Conservation (phyloP, 2,888 invertebrate genomes). For the Palloptera scutellata region DNA sequence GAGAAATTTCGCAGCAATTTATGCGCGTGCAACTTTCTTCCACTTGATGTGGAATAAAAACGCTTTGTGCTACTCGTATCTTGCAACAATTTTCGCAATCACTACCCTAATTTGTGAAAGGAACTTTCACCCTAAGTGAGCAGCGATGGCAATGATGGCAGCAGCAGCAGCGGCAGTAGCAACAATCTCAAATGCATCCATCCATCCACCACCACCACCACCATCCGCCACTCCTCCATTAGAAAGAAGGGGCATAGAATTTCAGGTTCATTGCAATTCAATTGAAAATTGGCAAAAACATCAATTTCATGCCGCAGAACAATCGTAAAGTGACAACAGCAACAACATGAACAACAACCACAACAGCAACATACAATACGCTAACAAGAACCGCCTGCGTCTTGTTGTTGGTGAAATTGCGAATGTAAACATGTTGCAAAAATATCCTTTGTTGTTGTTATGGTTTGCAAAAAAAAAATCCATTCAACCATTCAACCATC, state of each 20-base stretch:
- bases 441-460: slow-evolving; percentile 33
- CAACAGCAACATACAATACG: slow-evolving; percentile 17
- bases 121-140: slow-evolving; percentile 51
- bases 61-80: slow-evolving; percentile 22
- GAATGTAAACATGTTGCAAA: slow-evolving; percentile 56
- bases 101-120: slow-evolving; percentile 52
- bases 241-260: slow-evolving; percentile 24
- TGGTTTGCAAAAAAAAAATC: slow-evolving; percentile 15
- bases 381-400: neutral
- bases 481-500: slow-evolving; percentile 12
- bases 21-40: neutral
- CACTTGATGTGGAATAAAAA: neutral
- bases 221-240: neutral
- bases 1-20: neutral
- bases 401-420: slow-evolving; percentile 31
- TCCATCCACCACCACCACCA: neutral
- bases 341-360: slow-evolving; percentile 30
- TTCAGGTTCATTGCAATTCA: slow-evolving; percentile 56
- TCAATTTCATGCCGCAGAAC: slow-evolving; percentile 63
- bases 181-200: slow-evolving; percentile 9
- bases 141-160: slow-evolving; percentile 31
- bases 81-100: slow-evolving; percentile 49
- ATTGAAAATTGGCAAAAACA: slow-evolving; percentile 63
- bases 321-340: slow-evolving; percentile 59
- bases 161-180: slow-evolving; percentile 19